Percentiles rank a stretch among this genome's conserved stretches.
Evolutionary conservation across 2,888 invertebrate genomes (phyloP).

Genomic region (Neelides folsomi): DNA sequence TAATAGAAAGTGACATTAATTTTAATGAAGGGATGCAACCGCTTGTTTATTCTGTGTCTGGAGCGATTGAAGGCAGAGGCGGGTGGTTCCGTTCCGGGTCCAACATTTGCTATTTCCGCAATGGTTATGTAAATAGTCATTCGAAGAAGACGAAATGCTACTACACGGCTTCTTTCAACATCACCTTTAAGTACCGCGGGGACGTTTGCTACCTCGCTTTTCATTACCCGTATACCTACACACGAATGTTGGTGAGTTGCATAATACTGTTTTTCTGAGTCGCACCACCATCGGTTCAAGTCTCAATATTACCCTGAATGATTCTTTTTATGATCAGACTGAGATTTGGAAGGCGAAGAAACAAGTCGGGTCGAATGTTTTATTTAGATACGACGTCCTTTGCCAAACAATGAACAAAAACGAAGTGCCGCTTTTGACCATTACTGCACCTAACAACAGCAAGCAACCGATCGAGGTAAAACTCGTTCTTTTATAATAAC

Average conservation of each 20-base stretch:
- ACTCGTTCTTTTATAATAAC: neutral
- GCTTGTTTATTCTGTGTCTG: conserved; percentile 66
- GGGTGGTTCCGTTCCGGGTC: conserved; percentile 49
- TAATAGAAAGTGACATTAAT: conserved; percentile 3
- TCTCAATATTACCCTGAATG: neutral
- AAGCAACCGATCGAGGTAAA: conserved; percentile 17
- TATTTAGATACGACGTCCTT: conserved; percentile 52
- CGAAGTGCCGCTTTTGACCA: conserved; percentile 59
- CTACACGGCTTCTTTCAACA: conserved; percentile 63
- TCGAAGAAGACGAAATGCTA: conserved; percentile 48
- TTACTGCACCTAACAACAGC: conserved; percentile 50
- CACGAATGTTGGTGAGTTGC: conserved; percentile 52
- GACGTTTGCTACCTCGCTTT: conserved; percentile 77
- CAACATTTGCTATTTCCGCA: conserved; percentile 70
- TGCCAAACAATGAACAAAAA: conserved; percentile 60
- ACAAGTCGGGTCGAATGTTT: conserved; percentile 43
- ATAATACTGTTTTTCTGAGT: neutral
- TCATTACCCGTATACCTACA: conserved; percentile 75
- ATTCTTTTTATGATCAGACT: conserved; percentile 40
- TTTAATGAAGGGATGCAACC: conserved; percentile 58
- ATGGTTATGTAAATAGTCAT: conserved; percentile 48
- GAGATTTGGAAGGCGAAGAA: conserved; percentile 49
- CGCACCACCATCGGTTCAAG: neutral
- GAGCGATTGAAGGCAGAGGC: conserved; percentile 42
- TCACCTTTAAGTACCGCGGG: conserved; percentile 57